phyloP scores from a whole-genome alignment of 2,888 invertebrate species.

The Pterobdella sp. region DNA sequence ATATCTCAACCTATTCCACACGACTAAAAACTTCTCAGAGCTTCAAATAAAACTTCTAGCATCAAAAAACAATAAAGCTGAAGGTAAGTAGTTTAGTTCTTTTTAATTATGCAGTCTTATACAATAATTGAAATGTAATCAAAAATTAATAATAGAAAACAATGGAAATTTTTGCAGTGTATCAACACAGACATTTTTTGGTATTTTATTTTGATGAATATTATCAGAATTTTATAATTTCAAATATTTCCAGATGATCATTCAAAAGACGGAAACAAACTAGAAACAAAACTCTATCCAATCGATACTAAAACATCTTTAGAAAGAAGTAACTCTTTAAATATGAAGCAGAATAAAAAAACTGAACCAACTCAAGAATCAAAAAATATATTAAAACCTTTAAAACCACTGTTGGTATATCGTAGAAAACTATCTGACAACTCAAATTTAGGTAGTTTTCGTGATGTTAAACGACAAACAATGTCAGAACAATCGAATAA shows the following conservation, averaged over 20 bases:
- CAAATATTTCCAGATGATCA: too few relatives aligned
- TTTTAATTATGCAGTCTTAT: not conserved
- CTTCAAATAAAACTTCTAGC: not conserved
- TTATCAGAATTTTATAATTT: too few relatives aligned
- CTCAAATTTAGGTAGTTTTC: not conserved
- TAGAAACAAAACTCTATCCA: too few relatives aligned
- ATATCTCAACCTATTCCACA: too few relatives aligned
- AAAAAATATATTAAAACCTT: not conserved
- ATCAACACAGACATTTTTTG: not conserved
- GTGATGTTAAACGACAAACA: not conserved
- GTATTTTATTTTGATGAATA: too few relatives aligned
- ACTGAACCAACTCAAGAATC: too few relatives aligned
- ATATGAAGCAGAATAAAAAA: too few relatives aligned
- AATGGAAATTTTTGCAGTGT: not conserved
- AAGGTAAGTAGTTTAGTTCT: not conserved
- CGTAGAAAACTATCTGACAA: not conserved
- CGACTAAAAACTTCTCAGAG: too few relatives aligned
- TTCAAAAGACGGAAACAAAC: too few relatives aligned
- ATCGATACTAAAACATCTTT: not conserved
- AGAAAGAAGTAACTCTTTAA: too few relatives aligned
- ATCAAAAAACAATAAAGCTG: too few relatives aligned
- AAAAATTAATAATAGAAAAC: not conserved
- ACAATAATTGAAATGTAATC: not conserved
- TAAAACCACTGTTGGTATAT: not conserved
- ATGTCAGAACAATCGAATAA: not conserved